Conservation (phyloP, 2,797 vertebrate species). For the Lindbergichthys nudifrons region DNA sequence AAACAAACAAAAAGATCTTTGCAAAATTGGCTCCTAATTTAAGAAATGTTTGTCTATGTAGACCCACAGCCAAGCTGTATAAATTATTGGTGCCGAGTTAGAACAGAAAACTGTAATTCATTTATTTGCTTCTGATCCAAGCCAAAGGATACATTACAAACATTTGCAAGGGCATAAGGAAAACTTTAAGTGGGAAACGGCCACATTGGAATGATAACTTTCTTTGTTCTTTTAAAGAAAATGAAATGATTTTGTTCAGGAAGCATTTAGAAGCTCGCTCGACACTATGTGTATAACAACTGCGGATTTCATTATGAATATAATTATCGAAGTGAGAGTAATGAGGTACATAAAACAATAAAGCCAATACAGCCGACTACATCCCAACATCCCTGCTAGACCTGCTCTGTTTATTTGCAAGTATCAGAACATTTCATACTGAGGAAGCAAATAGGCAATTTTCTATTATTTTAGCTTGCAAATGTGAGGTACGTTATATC, state of each 20-base stretch:
- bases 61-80: constrained; percentile 11
- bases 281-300: constrained; percentile 6
- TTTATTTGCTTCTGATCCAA: constrained; percentile 17
- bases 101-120: constrained; percentile 21
- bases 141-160: constrained; percentile 21
- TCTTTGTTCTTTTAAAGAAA: constrained; percentile 27
- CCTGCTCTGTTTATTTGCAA: constrained; percentile 6
- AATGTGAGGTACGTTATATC: constrained; percentile 58
- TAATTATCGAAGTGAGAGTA: constrained; percentile 56
- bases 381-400: constrained; percentile 29
- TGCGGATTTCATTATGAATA: constrained; percentile 20
- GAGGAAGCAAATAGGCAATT: constrained; percentile 42
- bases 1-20: constrained; percentile 12
- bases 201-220: constrained; percentile 24
- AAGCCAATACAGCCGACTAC: constrained; percentile 29
- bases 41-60: constrained; percentile 10
- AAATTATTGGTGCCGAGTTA: neutral
- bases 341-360: constrained; percentile 51
- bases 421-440: constrained; percentile 18
- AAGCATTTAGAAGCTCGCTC: constrained; percentile 20
- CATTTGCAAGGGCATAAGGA: constrained; percentile 4
- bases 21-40: constrained; percentile 9
- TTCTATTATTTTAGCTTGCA: constrained; percentile 54
- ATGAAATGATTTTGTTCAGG: constrained; percentile 26
- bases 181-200: constrained; percentile 15